Conservation (phyloP, 2,888 invertebrate species). For the Leucophenga maculata region DNA sequence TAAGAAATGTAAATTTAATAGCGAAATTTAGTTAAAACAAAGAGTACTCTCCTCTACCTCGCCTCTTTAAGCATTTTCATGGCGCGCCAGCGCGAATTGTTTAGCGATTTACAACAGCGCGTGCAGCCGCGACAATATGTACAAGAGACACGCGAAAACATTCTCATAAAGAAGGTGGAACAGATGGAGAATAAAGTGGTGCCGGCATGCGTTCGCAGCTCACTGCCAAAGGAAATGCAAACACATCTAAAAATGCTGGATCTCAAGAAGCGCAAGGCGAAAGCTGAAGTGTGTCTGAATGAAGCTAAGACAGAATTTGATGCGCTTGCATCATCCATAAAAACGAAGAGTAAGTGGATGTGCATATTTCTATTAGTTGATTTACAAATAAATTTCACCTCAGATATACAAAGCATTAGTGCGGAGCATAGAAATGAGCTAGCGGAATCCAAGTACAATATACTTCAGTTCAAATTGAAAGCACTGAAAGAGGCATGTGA, state of each 20-base stretch:
- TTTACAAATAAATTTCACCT: not conserved
- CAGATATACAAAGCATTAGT: slow-evolving; percentile 65
- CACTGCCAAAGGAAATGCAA: slow-evolving; percentile 66
- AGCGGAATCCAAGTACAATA: slow-evolving; percentile 50
- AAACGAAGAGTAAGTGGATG: slow-evolving; percentile 62
- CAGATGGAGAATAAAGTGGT: slow-evolving; percentile 60
- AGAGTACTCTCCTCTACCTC: not conserved
- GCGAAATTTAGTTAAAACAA: not conserved
- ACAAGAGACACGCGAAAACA: slow-evolving; percentile 62
- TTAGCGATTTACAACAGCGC: slow-evolving; percentile 62
- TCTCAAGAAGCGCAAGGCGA: slow-evolving; percentile 51
- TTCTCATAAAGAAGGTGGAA: slow-evolving; percentile 64
- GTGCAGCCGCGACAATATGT: slow-evolving; percentile 67
- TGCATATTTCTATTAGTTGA: not conserved
- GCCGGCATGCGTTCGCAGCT: slow-evolving; percentile 56
- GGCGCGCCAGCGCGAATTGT: slow-evolving; percentile 63
- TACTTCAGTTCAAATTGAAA: slow-evolving; percentile 61
- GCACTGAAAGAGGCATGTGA: slow-evolving; percentile 50
- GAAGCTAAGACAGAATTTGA: slow-evolving; percentile 59
- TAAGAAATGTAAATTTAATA: slow-evolving; percentile 45
- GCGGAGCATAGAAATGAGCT: slow-evolving; percentile 56
- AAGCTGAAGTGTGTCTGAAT: slow-evolving; percentile 41
- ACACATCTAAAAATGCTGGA: slow-evolving; percentile 61
- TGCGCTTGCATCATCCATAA: slow-evolving; percentile 55
- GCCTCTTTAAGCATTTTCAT: slow-evolving; percentile 64